Evolutionary conservation across 2,888 invertebrate genomes (phyloP), one percentile per base, ranked within the genome.

Genomic region (Teleiodes luculella): DNA sequence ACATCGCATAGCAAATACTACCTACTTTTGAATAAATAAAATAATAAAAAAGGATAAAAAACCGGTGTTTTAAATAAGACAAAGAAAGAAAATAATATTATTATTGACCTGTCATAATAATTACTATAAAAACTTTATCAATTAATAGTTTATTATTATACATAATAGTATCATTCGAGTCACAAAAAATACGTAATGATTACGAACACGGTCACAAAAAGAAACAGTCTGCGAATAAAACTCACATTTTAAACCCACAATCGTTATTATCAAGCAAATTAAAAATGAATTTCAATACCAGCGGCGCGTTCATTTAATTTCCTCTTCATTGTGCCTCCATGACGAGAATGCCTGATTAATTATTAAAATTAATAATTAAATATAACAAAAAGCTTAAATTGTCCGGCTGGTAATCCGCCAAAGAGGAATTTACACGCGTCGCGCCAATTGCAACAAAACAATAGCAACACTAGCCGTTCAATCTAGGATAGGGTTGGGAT

Each of bases 371-470:
- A 49, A 49, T 49, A 36, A 43, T 49, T 37, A 24, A 33, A 49
- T 24, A 36, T 14, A 41, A 24, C 31, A 48, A 54, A 53, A 54
- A 48, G 54, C 49, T 54, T 49, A 53, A 41, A 47, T 41, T 52
- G 55, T 48, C 47, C 41, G 48, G 35, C 31, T 49, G 18, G 43
- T 55, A 52, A 55, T 55, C 55, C 55, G 52, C 11, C 31, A 18
- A 20, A 37, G 53, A 31, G 33, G 47, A 37, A 31, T 50, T 47
- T 64, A 62, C 63, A 67, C 62, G 59, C 67, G 58, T 60, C 60
- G 64, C 64, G 65, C 57, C 63, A 64, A 69, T 68, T 67, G 59
- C 67, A 63, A 68, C 68, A 66, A 67, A 72, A 71, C 67, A 74
- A 62, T 62, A 61, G 59, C 61, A 65, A 71, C 72, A 74, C 64